A percentile compares a stretch with the other conserved stretches of the same genome.
Conservation (phyloP, 1,140 invertebrate genomes). For the Physella acuta region DNA sequence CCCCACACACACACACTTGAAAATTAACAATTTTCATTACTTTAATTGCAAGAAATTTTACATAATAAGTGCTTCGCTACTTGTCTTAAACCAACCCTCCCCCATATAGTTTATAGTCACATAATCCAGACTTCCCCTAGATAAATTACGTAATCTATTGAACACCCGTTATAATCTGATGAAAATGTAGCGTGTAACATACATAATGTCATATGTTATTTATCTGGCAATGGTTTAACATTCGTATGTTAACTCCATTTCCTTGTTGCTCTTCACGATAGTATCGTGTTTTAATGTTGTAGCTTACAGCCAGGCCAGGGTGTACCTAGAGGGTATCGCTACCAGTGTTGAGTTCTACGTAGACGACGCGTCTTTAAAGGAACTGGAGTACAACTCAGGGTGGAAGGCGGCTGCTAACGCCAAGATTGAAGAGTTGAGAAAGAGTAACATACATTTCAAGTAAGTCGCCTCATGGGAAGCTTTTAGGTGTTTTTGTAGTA, state of each 20-base stretch:
- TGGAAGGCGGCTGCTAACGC: conserved; percentile 16
- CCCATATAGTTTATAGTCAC: too few species aligned
- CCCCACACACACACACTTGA: too few species aligned
- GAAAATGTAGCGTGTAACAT: not conserved
- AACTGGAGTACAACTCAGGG: not conserved
- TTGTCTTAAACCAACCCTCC: too few species aligned
- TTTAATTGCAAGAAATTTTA: too few species aligned
- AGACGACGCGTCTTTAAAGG: conserved; percentile 14
- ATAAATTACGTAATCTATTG: not conserved
- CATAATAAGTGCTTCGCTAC: too few species aligned
- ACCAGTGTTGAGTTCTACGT: conserved; percentile 9
- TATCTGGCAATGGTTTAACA: not conserved
- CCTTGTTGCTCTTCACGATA: not conserved
- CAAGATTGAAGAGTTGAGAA: conserved; percentile 9
- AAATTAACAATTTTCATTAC: too few species aligned
- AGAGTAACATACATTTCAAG: conserved; percentile 16
- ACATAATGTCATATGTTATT: not conserved
- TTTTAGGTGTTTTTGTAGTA: not conserved
- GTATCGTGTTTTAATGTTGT: not conserved
- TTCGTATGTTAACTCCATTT: not conserved
- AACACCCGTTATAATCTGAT: not conserved
- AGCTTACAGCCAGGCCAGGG: not conserved
- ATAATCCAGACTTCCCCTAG: not conserved
- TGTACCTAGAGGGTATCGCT: conserved; percentile 12
- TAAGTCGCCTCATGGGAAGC: not conserved